Percentiles rank a stretch among this genome's conserved stretches.
Evolutionary conservation across 2,113 vertebrate species (phyloP).

Genomic region (Artemisiospiza belli): DNA sequence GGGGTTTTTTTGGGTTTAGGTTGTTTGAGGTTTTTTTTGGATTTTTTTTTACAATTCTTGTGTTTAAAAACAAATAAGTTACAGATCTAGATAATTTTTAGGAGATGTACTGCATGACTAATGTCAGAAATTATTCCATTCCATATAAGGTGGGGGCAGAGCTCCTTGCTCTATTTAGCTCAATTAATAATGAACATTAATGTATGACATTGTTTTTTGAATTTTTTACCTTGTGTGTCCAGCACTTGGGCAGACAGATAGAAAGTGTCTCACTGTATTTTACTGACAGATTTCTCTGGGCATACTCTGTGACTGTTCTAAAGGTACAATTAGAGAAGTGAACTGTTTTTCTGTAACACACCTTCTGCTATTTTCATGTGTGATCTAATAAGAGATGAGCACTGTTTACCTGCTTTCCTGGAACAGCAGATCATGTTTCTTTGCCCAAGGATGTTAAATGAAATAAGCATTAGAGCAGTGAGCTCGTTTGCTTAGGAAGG

Average conservation of each 20-base stretch:
- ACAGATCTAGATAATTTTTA: neutral
- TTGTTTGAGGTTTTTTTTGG: neutral
- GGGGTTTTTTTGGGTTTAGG: fast-evolving
- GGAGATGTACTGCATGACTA: neutral
- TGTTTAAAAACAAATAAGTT: neutral
- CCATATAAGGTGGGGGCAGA: neutral
- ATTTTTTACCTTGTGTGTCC: neutral
- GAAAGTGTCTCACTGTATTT: neutral
- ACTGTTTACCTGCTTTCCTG: constrained; percentile 19
- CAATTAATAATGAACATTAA: constrained; percentile 22
- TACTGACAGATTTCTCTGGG: neutral
- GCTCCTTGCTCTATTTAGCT: neutral
- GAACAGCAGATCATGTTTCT: neutral
- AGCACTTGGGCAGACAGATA: neutral
- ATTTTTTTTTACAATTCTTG: neutral
- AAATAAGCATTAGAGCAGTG: neutral
- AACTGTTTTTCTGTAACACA: neutral
- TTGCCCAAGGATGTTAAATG: neutral
- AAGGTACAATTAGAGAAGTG: neutral
- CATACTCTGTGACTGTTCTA: neutral
- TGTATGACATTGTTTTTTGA: neutral
- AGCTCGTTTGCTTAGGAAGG: neutral
- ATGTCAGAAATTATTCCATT: neutral
- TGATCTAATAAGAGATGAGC: neutral
- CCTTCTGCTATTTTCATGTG: neutral